Evolutionary conservation across 2,113 vertebrate genomes (phyloP).

Genomic region (Serinus canaria): DNA sequence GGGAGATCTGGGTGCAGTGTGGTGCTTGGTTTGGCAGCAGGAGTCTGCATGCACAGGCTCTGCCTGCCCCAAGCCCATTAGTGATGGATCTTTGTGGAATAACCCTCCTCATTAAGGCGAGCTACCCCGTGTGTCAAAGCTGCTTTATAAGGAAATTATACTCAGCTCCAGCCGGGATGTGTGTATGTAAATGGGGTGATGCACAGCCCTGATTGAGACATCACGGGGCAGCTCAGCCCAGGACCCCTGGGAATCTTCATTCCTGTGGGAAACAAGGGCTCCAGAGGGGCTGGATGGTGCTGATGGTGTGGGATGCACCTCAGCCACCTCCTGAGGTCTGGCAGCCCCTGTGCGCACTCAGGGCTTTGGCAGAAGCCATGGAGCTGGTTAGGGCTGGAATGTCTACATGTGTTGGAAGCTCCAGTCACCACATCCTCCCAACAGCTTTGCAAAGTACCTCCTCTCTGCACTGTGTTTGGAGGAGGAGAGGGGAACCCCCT

Average conservation of each 20-base stretch:
- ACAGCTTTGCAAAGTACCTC: not conserved
- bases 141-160: not conserved
- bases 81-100: not conserved
- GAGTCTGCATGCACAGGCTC: fast-evolving
- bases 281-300: not conserved
- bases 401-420: not conserved
- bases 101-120: not conserved
- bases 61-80: not conserved
- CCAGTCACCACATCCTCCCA: not conserved
- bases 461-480: not conserved
- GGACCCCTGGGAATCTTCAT: not conserved
- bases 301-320: fast-evolving
- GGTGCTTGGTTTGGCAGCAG: not conserved
- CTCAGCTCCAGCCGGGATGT: not conserved
- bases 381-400: not conserved
- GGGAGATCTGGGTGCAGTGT: fast-evolving
- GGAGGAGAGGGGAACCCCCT: not conserved
- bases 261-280: not conserved
- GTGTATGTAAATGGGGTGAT: not conserved
- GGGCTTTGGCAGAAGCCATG: not conserved
- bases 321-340: not conserved
- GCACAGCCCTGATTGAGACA: conserved; percentile 5
- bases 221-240: not conserved
- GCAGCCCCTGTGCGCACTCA: not conserved
- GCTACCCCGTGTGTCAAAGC: not conserved